Percentiles rank a stretch among this genome's conserved stretches.
phyloP scores from a whole-genome alignment of 2,797 vertebrate genomes.

The Mormyrops attenuatus region DNA sequence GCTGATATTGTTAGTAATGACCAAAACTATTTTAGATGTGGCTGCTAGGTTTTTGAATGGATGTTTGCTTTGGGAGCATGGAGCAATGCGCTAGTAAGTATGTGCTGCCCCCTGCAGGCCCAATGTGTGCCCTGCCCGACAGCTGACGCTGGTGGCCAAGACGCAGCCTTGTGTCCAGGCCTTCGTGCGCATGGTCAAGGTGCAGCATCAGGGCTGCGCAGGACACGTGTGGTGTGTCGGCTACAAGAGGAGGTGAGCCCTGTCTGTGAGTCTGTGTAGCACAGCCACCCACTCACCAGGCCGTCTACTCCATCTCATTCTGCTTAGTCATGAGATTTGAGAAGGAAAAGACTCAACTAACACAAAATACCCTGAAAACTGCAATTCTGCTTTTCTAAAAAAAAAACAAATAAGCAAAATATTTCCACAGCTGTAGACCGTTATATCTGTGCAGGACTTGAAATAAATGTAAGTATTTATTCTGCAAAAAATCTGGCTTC shows the following conservation, averaged over 20 bases:
- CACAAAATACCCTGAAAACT: not conserved
- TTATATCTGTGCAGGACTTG: not conserved
- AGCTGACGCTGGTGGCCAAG: conserved; percentile 50
- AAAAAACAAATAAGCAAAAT: not conserved
- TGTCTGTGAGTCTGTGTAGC: not conserved
- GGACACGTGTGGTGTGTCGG: conserved; percentile 54
- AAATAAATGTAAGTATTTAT: not conserved
- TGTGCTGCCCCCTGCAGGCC: conserved; percentile 50
- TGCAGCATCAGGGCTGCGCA: conserved; percentile 60
- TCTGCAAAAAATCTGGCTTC: not conserved
- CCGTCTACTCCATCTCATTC: not conserved
- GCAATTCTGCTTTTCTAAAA: not conserved
- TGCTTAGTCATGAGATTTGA: not conserved
- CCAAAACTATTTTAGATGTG: not conserved
- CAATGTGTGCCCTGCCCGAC: conserved; percentile 56
- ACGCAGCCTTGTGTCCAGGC: conserved; percentile 56
- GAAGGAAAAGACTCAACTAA: not conserved
- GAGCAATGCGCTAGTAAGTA: not conserved
- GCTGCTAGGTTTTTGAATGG: not conserved
- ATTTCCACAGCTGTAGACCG: not conserved
- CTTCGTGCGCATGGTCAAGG: conserved; percentile 40
- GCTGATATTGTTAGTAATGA: not conserved
- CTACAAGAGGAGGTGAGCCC: conserved; percentile 61
- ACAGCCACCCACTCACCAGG: not conserved
- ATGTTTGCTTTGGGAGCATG: not conserved